Base-by-base conservation (phyloP, 2,113 vertebrate species). In the Labeo rohita region DNA sequence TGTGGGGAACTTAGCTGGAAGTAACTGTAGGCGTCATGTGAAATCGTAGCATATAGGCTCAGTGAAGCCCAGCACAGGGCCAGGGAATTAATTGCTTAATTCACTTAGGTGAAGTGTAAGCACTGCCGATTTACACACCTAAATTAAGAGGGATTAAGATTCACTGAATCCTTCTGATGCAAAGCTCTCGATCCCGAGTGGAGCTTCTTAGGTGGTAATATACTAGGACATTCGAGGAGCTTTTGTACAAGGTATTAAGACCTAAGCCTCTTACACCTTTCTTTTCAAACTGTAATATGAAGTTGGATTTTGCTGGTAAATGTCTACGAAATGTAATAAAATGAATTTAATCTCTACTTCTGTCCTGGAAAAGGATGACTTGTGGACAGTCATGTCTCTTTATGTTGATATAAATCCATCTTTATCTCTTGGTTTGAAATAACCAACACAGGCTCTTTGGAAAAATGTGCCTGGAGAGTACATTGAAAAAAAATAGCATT, bases 181-280 rank as follows among this genome's bases (percentile, higher is more conserved):
- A 54, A 80, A 83, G 81, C 85, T 88, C 68, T 86, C 54, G 34
- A 54, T 82, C 50, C 2, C 9, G 39, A 72, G 81, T 23, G 15
- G 77, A 88, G 80, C 79, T 10, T 83, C 84, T 89, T 76, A 80
- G 63, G 84, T 77, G 75, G 28, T 80, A 50, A 84, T 70, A 76
- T 49, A 59, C 84, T 39, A 16, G 84, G 73, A 83, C 84, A 85
- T 88, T 56, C 89, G 80, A 75, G 52, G 45, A 84, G 75, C 77
- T 81, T 72, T 85, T 61, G 63, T 80, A 59, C 23, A 87, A 66
- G 66, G 84, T 23, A 61, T 90, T 88, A 87, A 84, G 68, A 49
- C 16, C 43, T 87, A 88, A 88, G 86, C 82, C 87, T 89, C 81
- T 86, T 88, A 88, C 75, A 78, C 87, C 63, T 90, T 87, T 86